Evolutionary conservation across 2,797 vertebrate genomes (phyloP).

Genomic region (Phrynocephalus vlangalii): DNA sequence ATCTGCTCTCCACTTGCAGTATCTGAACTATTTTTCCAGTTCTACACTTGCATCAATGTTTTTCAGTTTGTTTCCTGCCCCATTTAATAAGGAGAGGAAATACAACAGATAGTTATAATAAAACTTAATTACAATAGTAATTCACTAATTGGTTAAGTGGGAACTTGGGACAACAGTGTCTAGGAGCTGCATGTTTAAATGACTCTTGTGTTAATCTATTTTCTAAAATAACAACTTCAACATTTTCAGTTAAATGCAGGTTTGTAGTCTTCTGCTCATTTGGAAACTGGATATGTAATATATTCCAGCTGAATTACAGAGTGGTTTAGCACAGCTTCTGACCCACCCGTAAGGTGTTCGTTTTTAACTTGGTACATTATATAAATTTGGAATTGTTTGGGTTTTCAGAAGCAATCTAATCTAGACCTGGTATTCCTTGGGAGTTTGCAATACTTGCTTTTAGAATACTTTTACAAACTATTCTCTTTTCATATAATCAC

Average conservation of each 20-base stretch:
- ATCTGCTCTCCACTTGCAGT: slow-evolving; percentile 47
- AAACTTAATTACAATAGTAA: not conserved
- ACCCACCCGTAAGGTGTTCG: not conserved
- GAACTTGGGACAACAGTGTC: not conserved
- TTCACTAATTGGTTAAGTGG: not conserved
- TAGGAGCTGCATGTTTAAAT: slow-evolving; percentile 13
- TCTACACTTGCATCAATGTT: slow-evolving; percentile 43
- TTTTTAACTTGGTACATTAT: not conserved
- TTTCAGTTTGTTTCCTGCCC: slow-evolving; percentile 33
- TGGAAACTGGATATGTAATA: slow-evolving; percentile 45
- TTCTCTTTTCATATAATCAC: slow-evolving; percentile 9
- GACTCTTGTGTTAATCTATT: not conserved
- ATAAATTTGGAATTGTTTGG: not conserved
- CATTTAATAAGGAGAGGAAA: slow-evolving; percentile 19
- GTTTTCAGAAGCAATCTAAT: slow-evolving; percentile 10
- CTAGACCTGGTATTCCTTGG: slow-evolving; percentile 2
- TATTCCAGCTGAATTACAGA: not conserved
- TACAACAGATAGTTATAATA: not conserved
- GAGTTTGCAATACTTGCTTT: slow-evolving; percentile 2
- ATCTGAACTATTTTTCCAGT: slow-evolving; percentile 53
- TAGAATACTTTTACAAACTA: slow-evolving; percentile 10
- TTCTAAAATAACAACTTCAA: not conserved
- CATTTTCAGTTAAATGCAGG: not conserved
- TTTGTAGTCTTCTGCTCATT: slow-evolving; percentile 41
- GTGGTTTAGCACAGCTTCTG: not conserved